phyloP scores from a whole-genome alignment of 2,113 vertebrate genomes.

The Pardalotus punctatus region DNA sequence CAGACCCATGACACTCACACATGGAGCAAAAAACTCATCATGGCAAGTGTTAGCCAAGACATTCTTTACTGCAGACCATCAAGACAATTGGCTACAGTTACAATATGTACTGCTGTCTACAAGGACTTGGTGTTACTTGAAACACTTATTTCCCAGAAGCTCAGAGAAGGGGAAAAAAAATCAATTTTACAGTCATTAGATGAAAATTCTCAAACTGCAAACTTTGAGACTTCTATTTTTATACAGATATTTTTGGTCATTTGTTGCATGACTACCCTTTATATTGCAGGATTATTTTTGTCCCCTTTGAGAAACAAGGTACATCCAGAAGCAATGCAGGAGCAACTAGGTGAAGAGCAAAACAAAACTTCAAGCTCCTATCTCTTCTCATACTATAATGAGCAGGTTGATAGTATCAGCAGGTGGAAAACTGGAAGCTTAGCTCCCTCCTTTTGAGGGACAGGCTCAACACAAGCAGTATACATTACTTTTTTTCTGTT shows the following conservation, averaged over 20 bases:
- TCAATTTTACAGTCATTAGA: constrained; percentile 5
- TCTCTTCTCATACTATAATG: neutral
- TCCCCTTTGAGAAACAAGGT: neutral
- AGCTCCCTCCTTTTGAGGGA: neutral
- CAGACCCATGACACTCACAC: neutral
- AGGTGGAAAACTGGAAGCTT: neutral
- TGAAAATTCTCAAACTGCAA: constrained; percentile 1
- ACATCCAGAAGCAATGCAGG: neutral
- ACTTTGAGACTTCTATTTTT: constrained; percentile 18
- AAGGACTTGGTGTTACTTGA: neutral
- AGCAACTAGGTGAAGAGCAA: neutral
- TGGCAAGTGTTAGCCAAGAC: neutral
- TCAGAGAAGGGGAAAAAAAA: neutral
- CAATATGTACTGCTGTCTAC: neutral
- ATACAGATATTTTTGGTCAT: neutral
- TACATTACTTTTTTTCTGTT: accelerated
- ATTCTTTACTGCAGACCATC: neutral
- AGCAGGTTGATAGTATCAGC: neutral
- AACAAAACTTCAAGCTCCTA: neutral
- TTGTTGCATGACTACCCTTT: neutral
- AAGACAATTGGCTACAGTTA: neutral
- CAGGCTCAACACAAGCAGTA: neutral
- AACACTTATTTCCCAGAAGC: neutral
- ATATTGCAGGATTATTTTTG: constrained; percentile 7
- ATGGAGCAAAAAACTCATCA: neutral